These are phyloP conservation scores for Hylomyscus alleni DNA, from an alignment of 2,797 vertebrate species.

Conservation along the genomic window DNA sequence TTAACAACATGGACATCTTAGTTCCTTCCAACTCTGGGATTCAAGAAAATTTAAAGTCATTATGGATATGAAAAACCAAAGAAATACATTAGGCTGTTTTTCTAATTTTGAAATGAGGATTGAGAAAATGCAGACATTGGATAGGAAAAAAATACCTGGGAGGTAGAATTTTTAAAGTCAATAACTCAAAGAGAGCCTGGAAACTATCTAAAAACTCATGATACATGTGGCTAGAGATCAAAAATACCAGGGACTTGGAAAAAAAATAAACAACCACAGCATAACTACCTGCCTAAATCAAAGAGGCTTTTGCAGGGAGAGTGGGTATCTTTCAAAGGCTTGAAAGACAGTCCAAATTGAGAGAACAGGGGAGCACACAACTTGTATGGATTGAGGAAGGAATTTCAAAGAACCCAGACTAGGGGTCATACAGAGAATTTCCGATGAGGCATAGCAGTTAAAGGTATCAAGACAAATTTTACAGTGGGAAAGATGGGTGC, in stretches of 20 bases:
- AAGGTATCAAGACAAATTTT: neutral
- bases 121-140: constrained; percentile 60
- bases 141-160: constrained; percentile 33
- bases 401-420: constrained; percentile 33
- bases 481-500: neutral
- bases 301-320: constrained; percentile 45
- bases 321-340: constrained; percentile 48
- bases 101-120: constrained; percentile 62
- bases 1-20: constrained; percentile 25
- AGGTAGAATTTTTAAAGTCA: constrained; percentile 66
- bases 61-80: constrained; percentile 34
- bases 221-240: constrained; percentile 50
- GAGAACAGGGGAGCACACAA: constrained; percentile 52
- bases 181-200: constrained; percentile 62
- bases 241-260: constrained; percentile 62
- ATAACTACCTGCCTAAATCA: constrained; percentile 66
- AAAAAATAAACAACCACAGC: constrained; percentile 52
- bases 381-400: neutral
- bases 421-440: neutral
- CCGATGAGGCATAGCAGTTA: constrained; percentile 15
- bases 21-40: constrained; percentile 64
- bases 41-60: constrained; percentile 55
- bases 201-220: constrained; percentile 68
- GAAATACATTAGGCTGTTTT: constrained; percentile 60
- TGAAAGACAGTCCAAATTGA: constrained; percentile 15